Evolutionary conservation across 2,888 invertebrate genomes (phyloP), one percentile per base, ranked within the genome.

Genomic region (Nasonia oneida): DNA sequence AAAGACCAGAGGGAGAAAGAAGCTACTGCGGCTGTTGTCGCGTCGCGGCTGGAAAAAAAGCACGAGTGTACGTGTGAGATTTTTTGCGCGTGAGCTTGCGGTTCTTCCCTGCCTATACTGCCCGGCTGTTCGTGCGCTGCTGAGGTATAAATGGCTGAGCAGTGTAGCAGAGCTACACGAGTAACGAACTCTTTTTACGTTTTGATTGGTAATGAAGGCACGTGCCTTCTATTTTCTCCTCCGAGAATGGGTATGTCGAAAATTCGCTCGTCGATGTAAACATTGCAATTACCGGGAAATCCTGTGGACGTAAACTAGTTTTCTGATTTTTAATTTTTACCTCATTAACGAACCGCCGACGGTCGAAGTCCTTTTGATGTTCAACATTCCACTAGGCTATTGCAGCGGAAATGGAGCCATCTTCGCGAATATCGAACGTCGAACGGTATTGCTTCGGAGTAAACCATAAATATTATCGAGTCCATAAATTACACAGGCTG

Each of bases 1-100:
- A 14, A 33, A 18, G 37, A 18, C 37, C 39, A 70, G 53, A 70
- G 70, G 76, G 42, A 53, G 47, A 53, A 77, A 77, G 53, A 57
- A 57, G 53, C 42, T 67, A 33, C 70, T 47, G 67, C 23, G 67
- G 33, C 70, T 57, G 53, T 18, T 14, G 81, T 39, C 18, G 50
- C 57, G 77, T 64, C 18, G 74, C 67, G 29, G 29, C 74, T 33
- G 39, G 33, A 74, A 84, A 79, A 79, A 79, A 80, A 64, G 37
- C 33, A 37, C 14, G 18, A 47, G 14, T n/a, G 29, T 29, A 47
- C 29, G 74, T 14, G 74, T 39, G 33, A 23, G 74, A 50, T 33
- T n/a, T 76, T 79, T 79, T 5, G 33, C 50, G 79, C 42, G 23
- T 29, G 61, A 78, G 61, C 76, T 78, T 64, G 78, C 64, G 64